Evolutionary conservation across 2,888 invertebrate species (phyloP).

Genomic region (Eupithecia dodoneata): DNA sequence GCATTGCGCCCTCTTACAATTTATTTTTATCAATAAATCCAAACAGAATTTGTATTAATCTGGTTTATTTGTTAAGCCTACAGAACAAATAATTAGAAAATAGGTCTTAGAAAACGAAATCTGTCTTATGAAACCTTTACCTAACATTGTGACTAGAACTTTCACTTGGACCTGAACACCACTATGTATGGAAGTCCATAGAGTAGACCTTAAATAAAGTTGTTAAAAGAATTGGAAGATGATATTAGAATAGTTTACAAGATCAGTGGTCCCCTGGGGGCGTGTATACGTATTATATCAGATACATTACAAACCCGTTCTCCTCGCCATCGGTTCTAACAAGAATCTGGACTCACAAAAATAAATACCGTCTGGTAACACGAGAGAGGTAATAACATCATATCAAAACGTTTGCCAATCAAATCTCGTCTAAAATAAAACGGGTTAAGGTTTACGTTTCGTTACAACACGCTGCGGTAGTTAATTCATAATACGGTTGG

Average conservation of each 20-base stretch:
- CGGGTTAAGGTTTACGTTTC: constrained; percentile 66
- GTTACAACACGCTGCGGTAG: constrained; percentile 53
- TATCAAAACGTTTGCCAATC: constrained; percentile 62
- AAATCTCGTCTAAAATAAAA: constrained; percentile 63
- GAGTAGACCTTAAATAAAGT: not conserved
- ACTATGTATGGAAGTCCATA: not conserved
- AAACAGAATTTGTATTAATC: not conserved
- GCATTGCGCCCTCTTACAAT: too few species aligned
- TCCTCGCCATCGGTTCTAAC: constrained; percentile 71
- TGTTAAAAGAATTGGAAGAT: not conserved
- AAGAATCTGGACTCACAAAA: constrained; percentile 81
- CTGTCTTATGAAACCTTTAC: not conserved
- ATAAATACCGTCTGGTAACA: constrained; percentile 82
- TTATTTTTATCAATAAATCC: not conserved
- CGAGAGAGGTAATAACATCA: constrained; percentile 75
- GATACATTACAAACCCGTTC: constrained; percentile 78
- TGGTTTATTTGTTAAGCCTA: not conserved
- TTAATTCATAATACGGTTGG: constrained; percentile 65
- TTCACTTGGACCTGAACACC: not conserved
- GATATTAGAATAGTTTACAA: constrained; percentile 69
- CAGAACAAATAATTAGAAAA: not conserved
- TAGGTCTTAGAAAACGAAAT: not conserved
- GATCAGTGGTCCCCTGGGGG: constrained; percentile 71
- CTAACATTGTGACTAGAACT: not conserved
- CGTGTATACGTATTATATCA: constrained; percentile 58